These are phyloP conservation scores for Phalacrocorax aristotelis DNA, from an alignment of 2,113 vertebrate species.

Conservation along the genomic window DNA sequence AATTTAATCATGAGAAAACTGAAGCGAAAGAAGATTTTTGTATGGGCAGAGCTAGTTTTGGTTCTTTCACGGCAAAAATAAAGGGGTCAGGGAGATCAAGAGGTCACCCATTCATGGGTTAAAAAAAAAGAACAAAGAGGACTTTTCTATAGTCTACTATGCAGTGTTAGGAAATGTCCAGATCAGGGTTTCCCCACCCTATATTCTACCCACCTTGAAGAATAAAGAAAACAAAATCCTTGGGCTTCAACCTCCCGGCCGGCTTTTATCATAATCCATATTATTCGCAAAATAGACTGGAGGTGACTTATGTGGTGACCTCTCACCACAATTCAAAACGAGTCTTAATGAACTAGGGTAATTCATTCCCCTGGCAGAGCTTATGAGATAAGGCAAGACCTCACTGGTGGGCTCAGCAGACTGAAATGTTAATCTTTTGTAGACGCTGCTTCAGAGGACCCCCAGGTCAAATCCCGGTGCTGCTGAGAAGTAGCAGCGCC, in stretches of 20 bases:
- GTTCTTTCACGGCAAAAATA: constrained; percentile 60
- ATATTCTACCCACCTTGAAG: constrained; percentile 63
- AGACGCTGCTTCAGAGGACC: constrained; percentile 36
- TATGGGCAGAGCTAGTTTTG: constrained; percentile 18
- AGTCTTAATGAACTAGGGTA: constrained; percentile 71
- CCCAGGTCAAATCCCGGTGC: constrained; percentile 45
- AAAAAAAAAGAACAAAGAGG: constrained; percentile 45
- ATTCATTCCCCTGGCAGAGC: constrained; percentile 64
- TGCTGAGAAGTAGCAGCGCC: neutral
- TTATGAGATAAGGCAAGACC: constrained; percentile 58
- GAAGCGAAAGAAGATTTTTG: constrained; percentile 49
- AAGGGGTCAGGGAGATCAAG: constrained; percentile 64
- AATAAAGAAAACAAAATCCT: constrained; percentile 61
- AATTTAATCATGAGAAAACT: constrained; percentile 61
- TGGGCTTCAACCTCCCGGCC: constrained; percentile 50
- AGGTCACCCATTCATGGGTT: constrained; percentile 29
- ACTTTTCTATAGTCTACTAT: constrained; percentile 48
- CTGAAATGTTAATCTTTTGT: constrained; percentile 69
- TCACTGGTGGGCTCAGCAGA: constrained; percentile 49
- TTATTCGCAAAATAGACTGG: constrained; percentile 61
- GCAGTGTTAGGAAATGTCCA: constrained; percentile 56
- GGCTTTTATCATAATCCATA: constrained; percentile 64
- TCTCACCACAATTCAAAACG: constrained; percentile 56
- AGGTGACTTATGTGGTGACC: constrained; percentile 65
- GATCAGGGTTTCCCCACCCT: constrained; percentile 39